phyloP scores from a whole-genome alignment of 2,113 vertebrate genomes.

The Meriones unguiculatus region DNA sequence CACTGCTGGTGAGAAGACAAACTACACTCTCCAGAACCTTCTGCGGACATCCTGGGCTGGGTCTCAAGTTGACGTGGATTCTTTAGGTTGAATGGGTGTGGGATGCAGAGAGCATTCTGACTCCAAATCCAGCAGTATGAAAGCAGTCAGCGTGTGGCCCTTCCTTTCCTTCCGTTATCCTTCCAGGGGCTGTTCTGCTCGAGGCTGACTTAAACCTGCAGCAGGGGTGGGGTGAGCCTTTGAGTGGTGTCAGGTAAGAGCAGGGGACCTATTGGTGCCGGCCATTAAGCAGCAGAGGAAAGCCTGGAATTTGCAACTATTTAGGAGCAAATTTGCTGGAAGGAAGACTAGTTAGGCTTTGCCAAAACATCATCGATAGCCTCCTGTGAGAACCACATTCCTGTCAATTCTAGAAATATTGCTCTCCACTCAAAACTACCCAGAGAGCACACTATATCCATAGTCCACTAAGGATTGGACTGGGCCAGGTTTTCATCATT shows the following conservation, averaged over 20 bases:
- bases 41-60: neutral
- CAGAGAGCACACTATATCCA: neutral
- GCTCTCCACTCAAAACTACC: neutral
- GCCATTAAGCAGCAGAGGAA: neutral
- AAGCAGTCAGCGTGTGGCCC: neutral
- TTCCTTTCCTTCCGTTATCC: neutral
- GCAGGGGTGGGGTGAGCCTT: neutral
- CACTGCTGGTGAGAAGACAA: neutral
- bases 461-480: neutral
- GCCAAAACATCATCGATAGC: neutral
- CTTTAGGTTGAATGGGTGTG: neutral
- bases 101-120: conserved; percentile 1
- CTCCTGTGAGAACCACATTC: neutral
- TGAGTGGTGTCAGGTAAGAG: neutral
- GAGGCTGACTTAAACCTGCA: neutral
- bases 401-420: neutral
- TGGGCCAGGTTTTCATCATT: neutral
- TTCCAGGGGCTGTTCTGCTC: neutral
- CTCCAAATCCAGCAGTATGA: neutral
- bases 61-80: neutral
- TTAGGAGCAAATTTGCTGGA: neutral
- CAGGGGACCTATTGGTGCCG: neutral
- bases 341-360: neutral
- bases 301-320: neutral
- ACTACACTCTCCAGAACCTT: neutral